Conservation (phyloP, 1,140 invertebrate species). For the Drosophila simulans region DNA sequence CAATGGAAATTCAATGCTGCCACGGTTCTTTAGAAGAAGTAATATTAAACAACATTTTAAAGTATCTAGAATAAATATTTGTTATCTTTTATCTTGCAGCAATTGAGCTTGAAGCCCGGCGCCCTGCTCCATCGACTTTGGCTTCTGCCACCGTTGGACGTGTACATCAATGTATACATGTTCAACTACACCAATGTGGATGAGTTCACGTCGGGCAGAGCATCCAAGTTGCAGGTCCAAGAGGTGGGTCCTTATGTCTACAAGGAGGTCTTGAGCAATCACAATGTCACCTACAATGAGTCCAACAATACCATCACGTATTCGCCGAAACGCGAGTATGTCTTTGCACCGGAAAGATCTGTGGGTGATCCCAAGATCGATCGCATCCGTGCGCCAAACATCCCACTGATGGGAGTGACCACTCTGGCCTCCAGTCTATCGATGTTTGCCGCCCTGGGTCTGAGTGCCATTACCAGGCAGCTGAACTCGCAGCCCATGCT, state of each 20-base stretch:
- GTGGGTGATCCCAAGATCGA: conserved; percentile 88
- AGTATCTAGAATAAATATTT: background rate
- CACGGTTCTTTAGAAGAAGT: background rate
- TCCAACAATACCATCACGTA: conserved; percentile 91
- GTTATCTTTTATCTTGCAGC: conserved; percentile 76
- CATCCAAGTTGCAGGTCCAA: conserved; percentile 88
- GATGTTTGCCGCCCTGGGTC: conserved; percentile 85
- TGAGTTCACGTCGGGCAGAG: conserved; percentile 88
- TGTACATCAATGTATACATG: conserved; percentile 91
- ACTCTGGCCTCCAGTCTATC: conserved; percentile 66
- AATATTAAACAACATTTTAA: background rate
- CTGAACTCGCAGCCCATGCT: conserved; percentile 89
- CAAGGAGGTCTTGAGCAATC: conserved; percentile 90
- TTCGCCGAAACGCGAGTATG: conserved; percentile 87
- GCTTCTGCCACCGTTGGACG: conserved; percentile 88
- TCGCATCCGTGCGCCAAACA: conserved; percentile 89
- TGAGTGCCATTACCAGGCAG: conserved; percentile 87
- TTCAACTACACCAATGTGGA: conserved; percentile 94
- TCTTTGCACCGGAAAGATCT: conserved; percentile 90
- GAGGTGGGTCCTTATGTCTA: conserved; percentile 95
- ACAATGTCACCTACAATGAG: conserved; percentile 88
- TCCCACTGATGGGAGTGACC: conserved; percentile 89
- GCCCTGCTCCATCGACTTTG: conserved; percentile 88
- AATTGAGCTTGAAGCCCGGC: conserved; percentile 86
- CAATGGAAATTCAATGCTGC: background rate